Evolutionary conservation across 2,113 vertebrate species (phyloP), one percentile per base, ranked within the genome.

Genomic region (Vireo altiloquus): DNA sequence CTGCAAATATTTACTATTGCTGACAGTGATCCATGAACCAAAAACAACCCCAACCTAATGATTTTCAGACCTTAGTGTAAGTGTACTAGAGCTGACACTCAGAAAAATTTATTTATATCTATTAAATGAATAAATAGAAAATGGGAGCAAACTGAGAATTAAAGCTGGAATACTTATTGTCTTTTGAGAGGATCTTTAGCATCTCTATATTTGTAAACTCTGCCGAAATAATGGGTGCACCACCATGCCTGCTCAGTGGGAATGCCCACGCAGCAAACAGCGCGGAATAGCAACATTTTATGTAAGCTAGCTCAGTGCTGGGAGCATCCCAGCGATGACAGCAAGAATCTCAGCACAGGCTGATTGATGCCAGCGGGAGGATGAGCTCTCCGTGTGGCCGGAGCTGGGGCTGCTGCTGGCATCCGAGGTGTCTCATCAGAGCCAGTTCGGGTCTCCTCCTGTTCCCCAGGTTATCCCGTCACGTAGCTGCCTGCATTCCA

Each of bases 241-340:
- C 7, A 42, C 53, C 37, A 2, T 28, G 61, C 13, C 57, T 15
- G 1, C 57, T 47, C 2, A 25, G 28, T 1, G 33, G 46, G 20
- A 65, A 50, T 69, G 59, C 21, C 75, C 54, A 80, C 7, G 12
- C 59, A 82, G 88, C 70, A 72, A 40, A 57, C 1, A 76, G 57
- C 0, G n/a, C 5, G 35, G 53, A 21, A 15, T 1, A 15, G 44
- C 82, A 77, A 25, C 57, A 33, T 46, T 76, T 57, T 7, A 9
- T 35, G 30, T 3, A 25, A 72, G 30, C 57, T 16, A 21, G 22
- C 20, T 81, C 33, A 3, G 83, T 17, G 50, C 44, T n/a, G 31
- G 54, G 85, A 57, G 40, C 66, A 53, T 15, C 66, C n/a, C 42
- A 7, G 85, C 4, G 90, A 82, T 87, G 94, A 93, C 90, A 96